Percentiles rank a stretch among this genome's conserved stretches.
Evolutionary conservation across 2,888 invertebrate genomes (phyloP).

Genomic region (Diaperis boleti): DNA sequence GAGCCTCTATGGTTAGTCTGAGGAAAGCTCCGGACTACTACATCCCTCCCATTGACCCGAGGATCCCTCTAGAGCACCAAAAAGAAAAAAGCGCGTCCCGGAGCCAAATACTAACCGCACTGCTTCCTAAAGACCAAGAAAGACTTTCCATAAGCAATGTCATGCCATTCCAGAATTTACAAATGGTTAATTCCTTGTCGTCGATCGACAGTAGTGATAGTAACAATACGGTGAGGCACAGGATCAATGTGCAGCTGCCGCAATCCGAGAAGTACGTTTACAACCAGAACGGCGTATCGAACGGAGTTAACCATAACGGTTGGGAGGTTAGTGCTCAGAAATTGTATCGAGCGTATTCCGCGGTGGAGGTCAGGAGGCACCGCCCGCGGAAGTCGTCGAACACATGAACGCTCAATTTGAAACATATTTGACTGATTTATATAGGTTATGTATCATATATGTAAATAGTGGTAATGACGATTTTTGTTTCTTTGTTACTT

Average conservation of each 20-base stretch:
- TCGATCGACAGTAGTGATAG: constrained; percentile 53
- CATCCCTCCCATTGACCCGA: constrained; percentile 64
- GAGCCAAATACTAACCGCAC: constrained; percentile 19
- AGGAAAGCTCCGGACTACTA: constrained; percentile 54
- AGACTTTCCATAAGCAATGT: constrained; percentile 41
- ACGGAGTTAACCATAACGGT: constrained; percentile 13
- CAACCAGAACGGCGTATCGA: constrained; percentile 7
- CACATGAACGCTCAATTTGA: constrained; percentile 20
- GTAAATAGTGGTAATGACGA: constrained; percentile 8
- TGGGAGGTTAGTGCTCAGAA: constrained; percentile 14
- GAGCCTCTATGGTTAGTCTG: constrained; percentile 44
- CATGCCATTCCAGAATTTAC: constrained; percentile 51
- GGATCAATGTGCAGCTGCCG: constrained; percentile 56
- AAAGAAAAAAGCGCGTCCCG: constrained; percentile 46
- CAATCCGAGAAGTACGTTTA: constrained; percentile 47
- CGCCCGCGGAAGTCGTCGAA: background rate
- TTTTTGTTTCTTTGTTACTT: constrained; percentile 10
- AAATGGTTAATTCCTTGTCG: constrained; percentile 48
- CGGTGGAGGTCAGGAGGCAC: constrained; percentile 9
- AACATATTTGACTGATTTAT: constrained; percentile 13
- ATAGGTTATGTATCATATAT: constrained; percentile 9
- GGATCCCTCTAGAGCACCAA: constrained; percentile 63
- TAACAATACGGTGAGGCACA: constrained; percentile 51
- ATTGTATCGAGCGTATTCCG: constrained; percentile 21
- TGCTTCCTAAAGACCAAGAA: background rate